phyloP scores from a whole-genome alignment of 2,113 vertebrate genomes.

The Porphyrio hochstetteri region DNA sequence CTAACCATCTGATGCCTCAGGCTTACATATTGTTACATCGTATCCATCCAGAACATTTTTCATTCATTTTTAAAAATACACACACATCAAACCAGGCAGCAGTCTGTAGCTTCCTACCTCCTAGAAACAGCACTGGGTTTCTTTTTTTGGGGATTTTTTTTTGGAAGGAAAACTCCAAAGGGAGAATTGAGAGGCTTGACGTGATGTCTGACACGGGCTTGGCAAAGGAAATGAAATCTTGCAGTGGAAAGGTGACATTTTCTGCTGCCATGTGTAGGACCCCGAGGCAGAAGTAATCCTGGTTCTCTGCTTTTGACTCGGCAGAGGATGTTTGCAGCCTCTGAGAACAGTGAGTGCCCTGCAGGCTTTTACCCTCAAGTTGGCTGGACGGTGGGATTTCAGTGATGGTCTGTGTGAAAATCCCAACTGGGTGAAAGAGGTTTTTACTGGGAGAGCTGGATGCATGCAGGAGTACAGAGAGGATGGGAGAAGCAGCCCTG shows the following conservation, averaged over 20 bases:
- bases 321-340: background rate
- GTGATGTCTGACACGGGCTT: background rate
- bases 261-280: background rate
- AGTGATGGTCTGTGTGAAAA: background rate
- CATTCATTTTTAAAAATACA: slow-evolving; percentile 31
- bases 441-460: background rate
- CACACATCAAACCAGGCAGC: slow-evolving; percentile 20
- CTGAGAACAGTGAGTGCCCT: background rate
- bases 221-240: background rate
- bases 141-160: background rate
- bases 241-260: background rate
- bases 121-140: background rate
- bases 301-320: background rate
- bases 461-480: background rate
- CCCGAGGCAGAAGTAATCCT: background rate
- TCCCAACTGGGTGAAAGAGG: background rate
- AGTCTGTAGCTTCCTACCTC: slow-evolving; percentile 19
- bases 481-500: background rate
- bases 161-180: background rate
- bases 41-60: slow-evolving; percentile 40
- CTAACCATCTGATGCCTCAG: slow-evolving; percentile 53
- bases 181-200: background rate
- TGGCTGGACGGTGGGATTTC: background rate
- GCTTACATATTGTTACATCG: slow-evolving; percentile 24
- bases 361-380: background rate